Percentiles rank a stretch among this genome's conserved stretches.
These are phyloP conservation scores for Caenorhabditis tropicalis DNA, from an alignment of 1,140 invertebrate species.

Conservation along the genomic window DNA sequence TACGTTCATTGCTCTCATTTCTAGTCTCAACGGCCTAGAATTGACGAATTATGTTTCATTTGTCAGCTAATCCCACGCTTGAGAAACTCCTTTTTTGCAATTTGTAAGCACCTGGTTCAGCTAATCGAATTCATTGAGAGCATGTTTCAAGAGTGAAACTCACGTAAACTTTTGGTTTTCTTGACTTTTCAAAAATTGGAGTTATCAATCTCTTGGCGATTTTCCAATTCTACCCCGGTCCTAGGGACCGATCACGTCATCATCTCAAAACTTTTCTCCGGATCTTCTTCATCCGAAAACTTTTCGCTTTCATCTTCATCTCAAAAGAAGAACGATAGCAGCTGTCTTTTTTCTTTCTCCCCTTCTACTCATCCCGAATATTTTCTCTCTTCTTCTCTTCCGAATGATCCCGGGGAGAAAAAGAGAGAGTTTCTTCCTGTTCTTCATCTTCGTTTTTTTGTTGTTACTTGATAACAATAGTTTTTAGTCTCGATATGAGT, in stretches of 20 bases:
- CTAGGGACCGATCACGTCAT: constrained; percentile 10
- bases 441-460: not conserved
- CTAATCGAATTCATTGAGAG: not conserved
- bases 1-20: too few relatives aligned
- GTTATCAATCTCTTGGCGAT: too few relatives aligned
- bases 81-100: too few relatives aligned
- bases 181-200: too few relatives aligned
- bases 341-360: constrained; percentile 3
- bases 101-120: not conserved
- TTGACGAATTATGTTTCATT: too few relatives aligned
- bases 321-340: not conserved
- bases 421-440: not conserved
- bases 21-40: too few relatives aligned
- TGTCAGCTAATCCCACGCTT: not conserved
- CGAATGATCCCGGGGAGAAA: not conserved
- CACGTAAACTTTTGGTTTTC: not conserved
- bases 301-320: not conserved
- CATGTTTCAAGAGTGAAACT: not conserved
- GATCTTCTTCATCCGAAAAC: not conserved
- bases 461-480: not conserved
- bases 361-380: not conserved
- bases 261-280: not conserved
- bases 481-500: too few relatives aligned
- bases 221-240: too few relatives aligned
- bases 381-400: not conserved